phyloP scores from a whole-genome alignment of 2,888 invertebrate genomes.

The Cephus sareptanus region DNA sequence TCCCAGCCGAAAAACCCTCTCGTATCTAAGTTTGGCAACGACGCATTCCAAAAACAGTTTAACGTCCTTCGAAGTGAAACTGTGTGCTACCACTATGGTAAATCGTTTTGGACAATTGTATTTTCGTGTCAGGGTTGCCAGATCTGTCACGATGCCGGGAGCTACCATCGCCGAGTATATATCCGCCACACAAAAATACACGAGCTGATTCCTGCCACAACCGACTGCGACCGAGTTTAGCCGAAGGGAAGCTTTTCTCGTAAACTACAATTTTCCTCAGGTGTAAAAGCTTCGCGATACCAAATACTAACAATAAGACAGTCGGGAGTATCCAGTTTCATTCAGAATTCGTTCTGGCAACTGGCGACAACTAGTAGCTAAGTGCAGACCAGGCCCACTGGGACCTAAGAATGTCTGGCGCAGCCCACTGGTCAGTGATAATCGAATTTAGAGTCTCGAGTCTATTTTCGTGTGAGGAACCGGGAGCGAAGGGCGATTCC shows the following conservation, averaged over 20 bases:
- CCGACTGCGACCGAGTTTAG: neutral
- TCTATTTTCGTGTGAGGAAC: neutral
- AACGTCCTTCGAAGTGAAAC: constrained; percentile 38
- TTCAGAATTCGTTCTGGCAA: neutral
- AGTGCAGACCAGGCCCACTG: neutral
- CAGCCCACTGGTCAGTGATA: neutral
- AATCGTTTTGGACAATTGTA: constrained; percentile 53
- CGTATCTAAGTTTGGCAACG: constrained; percentile 46
- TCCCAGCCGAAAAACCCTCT: constrained; percentile 46
- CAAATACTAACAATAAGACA: neutral
- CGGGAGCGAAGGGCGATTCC: neutral
- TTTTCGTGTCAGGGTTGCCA: constrained; percentile 55
- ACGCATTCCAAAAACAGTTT: constrained; percentile 62
- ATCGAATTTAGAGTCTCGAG: neutral
- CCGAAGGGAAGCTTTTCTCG: neutral
- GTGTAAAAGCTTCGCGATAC: neutral
- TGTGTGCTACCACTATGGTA: constrained; percentile 49
- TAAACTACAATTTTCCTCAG: neutral
- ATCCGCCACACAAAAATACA: neutral
- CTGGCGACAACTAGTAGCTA: neutral
- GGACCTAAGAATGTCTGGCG: neutral
- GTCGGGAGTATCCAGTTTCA: neutral
- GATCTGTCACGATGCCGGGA: constrained; percentile 27
- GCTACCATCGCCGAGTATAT: neutral
- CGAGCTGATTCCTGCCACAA: neutral